Base-by-base conservation (phyloP, 2,113 vertebrate genomes). In the Crypturellus undulatus region DNA sequence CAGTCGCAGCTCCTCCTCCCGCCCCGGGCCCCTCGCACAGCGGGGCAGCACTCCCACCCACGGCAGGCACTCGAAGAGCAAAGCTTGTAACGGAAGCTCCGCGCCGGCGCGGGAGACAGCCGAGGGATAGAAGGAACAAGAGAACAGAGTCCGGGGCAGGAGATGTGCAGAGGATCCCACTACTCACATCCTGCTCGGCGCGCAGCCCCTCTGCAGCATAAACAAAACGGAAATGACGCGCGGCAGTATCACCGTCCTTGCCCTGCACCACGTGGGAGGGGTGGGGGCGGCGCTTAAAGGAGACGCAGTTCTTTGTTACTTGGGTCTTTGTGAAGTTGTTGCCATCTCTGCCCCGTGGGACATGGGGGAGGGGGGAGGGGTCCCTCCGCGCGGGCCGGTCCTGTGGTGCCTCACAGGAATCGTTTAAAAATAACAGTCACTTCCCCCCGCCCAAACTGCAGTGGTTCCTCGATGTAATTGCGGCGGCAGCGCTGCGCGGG, bases 191-290 rank as follows among this genome's bases (percentile, higher is more conserved):
- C 20, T 40, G 0, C 70, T 84, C 45, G 22, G 2, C 77, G 24
- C 67, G 15, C 79, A 1, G 30, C 62, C 63, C 26, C 63, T 11
- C 69, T 0, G 3, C 51, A 22, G 34, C 51, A 26, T 28, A 2
- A 43, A 9, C 64, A 7, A 12, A 45, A 6, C 89, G 95, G 96
- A 96, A 93, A 49, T 95, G 94, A 91, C 84, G 88, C 22, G 2
- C 0, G 0, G 9, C 16, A 17, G 18, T 32, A 52, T 42, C 17
- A 49, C 84, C 79, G 13, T 79, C 78, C 28, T 13, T 3, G 6
- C 9, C 25, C 14, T 2, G 13, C 3, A 65, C 34, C 75, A 84
- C 70, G 86, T 80, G 91, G 14, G 25, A 8, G 8, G 6, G 13
- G 26, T 25, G 9, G 52, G 34, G 80, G n/a, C 6, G 18, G 34